A percentile compares a stretch with the other conserved stretches of the same genome.
Evolutionary conservation across 2,113 vertebrate genomes (phyloP).

Genomic region (Stictonetta naevosa): DNA sequence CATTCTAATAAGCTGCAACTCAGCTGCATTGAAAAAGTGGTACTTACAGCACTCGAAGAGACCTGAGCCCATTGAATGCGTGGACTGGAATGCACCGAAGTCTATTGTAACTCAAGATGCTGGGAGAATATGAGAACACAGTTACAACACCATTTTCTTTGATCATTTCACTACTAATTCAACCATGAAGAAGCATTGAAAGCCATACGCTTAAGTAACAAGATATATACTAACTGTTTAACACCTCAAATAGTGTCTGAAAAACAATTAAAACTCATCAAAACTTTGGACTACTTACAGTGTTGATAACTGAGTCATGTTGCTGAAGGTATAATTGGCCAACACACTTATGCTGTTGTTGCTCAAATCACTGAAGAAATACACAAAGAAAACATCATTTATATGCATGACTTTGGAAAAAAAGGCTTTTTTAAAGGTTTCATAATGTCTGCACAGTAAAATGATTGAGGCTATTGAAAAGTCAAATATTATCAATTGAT

Average conservation of each 20-base stretch:
- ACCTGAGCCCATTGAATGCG: conserved; percentile 90
- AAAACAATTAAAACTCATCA: neutral
- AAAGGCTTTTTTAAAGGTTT: neutral
- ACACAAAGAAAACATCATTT: neutral
- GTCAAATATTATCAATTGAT: neutral
- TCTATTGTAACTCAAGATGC: conserved; percentile 96
- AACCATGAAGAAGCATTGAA: neutral
- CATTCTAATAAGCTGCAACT: neutral
- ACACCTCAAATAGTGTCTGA: neutral
- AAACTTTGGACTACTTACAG: conserved; percentile 77
- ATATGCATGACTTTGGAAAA: neutral
- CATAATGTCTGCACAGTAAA: neutral
- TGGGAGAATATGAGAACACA: conserved; percentile 32
- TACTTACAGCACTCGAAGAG: conserved; percentile 95
- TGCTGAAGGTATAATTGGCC: conserved; percentile 92
- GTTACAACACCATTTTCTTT: neutral
- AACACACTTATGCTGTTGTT: conserved; percentile 96
- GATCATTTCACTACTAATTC: neutral
- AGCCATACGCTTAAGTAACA: neutral
- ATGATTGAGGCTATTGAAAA: neutral
- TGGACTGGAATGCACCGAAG: conserved; percentile 92
- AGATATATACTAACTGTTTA: neutral
- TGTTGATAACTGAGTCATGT: conserved; percentile 93
- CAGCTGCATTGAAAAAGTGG: neutral
- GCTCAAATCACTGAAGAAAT: conserved; percentile 89